A percentile compares a stretch with the other conserved stretches of the same genome.
Conservation (phyloP, 2,113 vertebrate genomes). For the human (Homo sapiens) region GRCh38 chr22:44998001-44998500, state of each 20-base stretch:
- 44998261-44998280: neutral
- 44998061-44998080: neutral
- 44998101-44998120: neutral
- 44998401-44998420: accelerated
- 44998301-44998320: neutral
- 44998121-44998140: neutral
- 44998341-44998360: neutral
- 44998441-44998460: neutral
- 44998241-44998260: neutral
- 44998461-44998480: accelerated
- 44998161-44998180: neutral
- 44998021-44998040: accelerated
- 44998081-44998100: conserved; percentile 41
- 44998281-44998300: accelerated
- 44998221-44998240: neutral
- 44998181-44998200: neutral
- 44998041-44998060: neutral
- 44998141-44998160: accelerated
- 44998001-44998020: accelerated
- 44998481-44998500: neutral
- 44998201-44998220: too few relatives aligned
- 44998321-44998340: neutral
- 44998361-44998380: neutral
- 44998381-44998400: accelerated
- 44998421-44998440: accelerated